Evolutionary conservation across 1,140 invertebrate genomes (phyloP).

Genomic region (Atta texana): DNA sequence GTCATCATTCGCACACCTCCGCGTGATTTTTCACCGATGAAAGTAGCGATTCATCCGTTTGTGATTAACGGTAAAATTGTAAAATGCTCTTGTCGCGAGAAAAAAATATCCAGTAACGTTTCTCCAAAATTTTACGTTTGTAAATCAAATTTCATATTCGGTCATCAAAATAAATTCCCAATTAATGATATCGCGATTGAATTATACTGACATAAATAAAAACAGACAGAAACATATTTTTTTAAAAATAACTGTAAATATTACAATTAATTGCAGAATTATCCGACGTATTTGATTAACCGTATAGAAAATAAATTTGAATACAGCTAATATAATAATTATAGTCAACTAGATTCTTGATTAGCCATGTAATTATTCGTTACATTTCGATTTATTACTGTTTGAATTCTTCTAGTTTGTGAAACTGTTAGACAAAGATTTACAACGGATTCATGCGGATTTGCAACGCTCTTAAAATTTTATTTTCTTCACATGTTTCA

Average conservation of each 20-base stretch:
- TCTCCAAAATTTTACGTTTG: not conserved
- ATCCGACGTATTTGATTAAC: not conserved
- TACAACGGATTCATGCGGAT: no score
- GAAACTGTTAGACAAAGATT: no score
- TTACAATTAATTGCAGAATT: not conserved
- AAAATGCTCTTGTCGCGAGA: not conserved
- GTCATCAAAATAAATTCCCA: not conserved
- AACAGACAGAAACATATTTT: not conserved
- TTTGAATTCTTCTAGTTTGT: no score
- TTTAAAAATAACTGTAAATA: not conserved
- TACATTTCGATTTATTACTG: no score
- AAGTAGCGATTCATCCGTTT: not conserved
- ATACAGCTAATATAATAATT: constrained; percentile 3
- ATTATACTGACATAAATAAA: not conserved
- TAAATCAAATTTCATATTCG: not conserved
- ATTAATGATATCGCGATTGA: not conserved
- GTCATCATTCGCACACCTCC: constrained; percentile 50
- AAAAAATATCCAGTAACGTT: not conserved
- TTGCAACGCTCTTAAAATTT: no score
- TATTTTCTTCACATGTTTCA: no score
- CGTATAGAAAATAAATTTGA: not conserved
- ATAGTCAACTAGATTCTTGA: not conserved
- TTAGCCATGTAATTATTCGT: no score
- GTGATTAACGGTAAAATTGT: constrained; percentile 12
- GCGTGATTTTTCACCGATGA: constrained; percentile 6